These are phyloP conservation scores for Aphodius sticticus DNA, from an alignment of 2,888 invertebrate species.

Conservation along the genomic window DNA sequence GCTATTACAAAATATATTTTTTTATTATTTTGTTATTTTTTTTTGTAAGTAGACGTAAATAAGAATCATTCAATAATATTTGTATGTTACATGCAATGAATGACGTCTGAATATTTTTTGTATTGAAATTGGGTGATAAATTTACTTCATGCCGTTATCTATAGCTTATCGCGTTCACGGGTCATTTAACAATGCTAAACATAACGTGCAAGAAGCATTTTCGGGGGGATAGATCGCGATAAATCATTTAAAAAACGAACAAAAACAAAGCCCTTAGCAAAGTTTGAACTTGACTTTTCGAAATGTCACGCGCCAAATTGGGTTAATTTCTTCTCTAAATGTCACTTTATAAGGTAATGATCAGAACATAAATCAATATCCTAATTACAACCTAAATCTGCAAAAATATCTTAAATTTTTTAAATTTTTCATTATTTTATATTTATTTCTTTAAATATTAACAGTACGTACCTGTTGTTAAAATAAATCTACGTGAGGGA, in stretches of 20 bases:
- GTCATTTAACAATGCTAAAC: background rate
- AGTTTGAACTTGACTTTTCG: slow-evolving; percentile 21
- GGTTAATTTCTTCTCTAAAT: background rate
- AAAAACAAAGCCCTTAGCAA: background rate
- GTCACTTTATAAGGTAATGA: background rate
- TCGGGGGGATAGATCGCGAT: background rate
- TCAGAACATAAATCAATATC: background rate
- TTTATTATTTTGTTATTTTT: background rate
- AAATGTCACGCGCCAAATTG: slow-evolving; percentile 15
- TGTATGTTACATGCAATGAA: background rate
- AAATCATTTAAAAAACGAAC: background rate
- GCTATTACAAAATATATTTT: background rate
- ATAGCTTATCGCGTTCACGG: background rate
- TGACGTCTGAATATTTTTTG: background rate
- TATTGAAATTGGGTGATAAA: slow-evolving; percentile 4
- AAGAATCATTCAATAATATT: background rate
- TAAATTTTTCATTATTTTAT: background rate
- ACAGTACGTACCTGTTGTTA: background rate
- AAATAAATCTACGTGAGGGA: background rate
- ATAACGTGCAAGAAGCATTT: background rate
- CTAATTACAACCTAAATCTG: no score
- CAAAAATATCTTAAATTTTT: background rate
- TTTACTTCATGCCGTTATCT: background rate
- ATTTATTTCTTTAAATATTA: background rate
- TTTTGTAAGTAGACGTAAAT: background rate